These are phyloP conservation scores for Melipona bicolor DNA, from an alignment of 2,888 invertebrate genomes.

Conservation along the genomic window DNA sequence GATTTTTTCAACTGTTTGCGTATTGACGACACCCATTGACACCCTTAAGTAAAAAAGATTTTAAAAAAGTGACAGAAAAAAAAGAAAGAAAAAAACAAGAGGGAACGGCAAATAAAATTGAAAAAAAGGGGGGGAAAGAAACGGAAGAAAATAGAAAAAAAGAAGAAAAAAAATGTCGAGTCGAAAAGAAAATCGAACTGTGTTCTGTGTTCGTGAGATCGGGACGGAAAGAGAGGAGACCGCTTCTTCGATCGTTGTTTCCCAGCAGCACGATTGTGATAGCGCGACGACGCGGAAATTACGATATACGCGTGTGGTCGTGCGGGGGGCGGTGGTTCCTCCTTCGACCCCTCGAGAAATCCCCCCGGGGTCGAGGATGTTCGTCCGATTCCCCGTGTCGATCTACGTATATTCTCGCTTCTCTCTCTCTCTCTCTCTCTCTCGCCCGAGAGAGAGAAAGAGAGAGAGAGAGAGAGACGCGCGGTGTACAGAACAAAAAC, in stretches of 20 bases:
- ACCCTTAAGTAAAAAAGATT: slow-evolving; percentile 72
- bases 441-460: neutral
- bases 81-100: slow-evolving; percentile 60
- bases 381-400: slow-evolving; percentile 8
- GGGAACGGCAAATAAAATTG: slow-evolving; percentile 77
- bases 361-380: neutral
- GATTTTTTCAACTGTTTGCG: slow-evolving; percentile 82
- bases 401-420: slow-evolving; percentile 11
- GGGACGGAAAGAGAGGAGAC: slow-evolving; percentile 51
- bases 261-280: slow-evolving; percentile 73
- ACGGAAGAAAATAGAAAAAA: slow-evolving; percentile 54
- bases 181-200: slow-evolving; percentile 69
- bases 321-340: slow-evolving; percentile 1
- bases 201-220: slow-evolving; percentile 76
- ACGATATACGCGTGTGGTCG: slow-evolving; percentile 21
- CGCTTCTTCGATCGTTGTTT: slow-evolving; percentile 73
- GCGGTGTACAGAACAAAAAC: neutral
- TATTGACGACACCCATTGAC: slow-evolving; percentile 79
- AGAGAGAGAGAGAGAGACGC: neutral
- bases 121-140: slow-evolving; percentile 61
- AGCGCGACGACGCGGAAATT: slow-evolving; percentile 47
- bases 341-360: slow-evolving; percentile 2
- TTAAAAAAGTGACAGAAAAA: slow-evolving; percentile 23
- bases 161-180: slow-evolving; percentile 69
- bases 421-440: neutral